Conservation (phyloP, 2,888 invertebrate genomes). For the Mechanitis mazaeus region DNA sequence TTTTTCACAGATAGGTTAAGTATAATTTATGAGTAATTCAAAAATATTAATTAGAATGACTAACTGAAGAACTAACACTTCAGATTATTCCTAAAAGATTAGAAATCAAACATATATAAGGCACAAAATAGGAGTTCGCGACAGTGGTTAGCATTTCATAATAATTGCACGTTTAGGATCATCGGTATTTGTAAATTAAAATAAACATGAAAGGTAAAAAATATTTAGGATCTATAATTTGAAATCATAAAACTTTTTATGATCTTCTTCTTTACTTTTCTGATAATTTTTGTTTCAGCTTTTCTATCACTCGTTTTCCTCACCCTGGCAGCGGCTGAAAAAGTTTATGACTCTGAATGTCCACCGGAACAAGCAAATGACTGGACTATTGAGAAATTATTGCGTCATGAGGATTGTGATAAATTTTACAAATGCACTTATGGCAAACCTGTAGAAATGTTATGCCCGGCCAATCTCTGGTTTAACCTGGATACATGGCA, state of each 20-base stretch:
- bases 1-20: too few relatives aligned
- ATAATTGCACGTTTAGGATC: conserved; percentile 12
- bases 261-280: neutral
- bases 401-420: conserved; percentile 75
- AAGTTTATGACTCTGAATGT: conserved; percentile 40
- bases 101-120: neutral
- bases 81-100: neutral
- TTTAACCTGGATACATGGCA: conserved; percentile 73
- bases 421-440: conserved; percentile 82
- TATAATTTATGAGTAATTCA: too few relatives aligned
- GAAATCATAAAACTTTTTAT: neutral
- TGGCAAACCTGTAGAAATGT: conserved; percentile 75
- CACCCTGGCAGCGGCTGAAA: conserved; percentile 31
- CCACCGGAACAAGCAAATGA: conserved; percentile 49
- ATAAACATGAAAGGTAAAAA: conserved; percentile 30
- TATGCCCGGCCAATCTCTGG: conserved; percentile 73
- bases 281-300: conserved; percentile 17
- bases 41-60: neutral
- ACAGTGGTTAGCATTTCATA: conserved; percentile 16
- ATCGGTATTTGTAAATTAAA: conserved; percentile 16
- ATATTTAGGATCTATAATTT: neutral
- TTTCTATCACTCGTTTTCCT: conserved; percentile 26
- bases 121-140: conserved; percentile 9
- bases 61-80: neutral
- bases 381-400: conserved; percentile 66